These are phyloP conservation scores for Macrobrachium rosenbergii DNA, from an alignment of 1,140 invertebrate genomes.

Conservation along the genomic window DNA sequence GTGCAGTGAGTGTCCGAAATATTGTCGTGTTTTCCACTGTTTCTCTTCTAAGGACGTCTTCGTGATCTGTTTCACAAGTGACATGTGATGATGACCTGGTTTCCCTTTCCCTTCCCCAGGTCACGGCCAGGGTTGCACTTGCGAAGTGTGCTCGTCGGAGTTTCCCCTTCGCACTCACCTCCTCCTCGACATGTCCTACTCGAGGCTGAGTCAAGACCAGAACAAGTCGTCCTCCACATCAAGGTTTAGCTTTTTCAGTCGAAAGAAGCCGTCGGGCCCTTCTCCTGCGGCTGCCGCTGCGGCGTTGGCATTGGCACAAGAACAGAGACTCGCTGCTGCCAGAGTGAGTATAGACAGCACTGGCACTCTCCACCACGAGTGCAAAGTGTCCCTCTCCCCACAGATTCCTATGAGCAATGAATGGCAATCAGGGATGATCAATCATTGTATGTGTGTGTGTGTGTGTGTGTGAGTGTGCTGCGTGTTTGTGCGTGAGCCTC, in stretches of 20 bases:
- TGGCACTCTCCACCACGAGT: background rate
- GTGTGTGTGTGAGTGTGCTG: no score
- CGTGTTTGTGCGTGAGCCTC: no score
- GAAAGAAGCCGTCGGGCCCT: slow-evolving; percentile 51
- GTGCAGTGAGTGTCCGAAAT: no score
- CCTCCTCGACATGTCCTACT: slow-evolving; percentile 65
- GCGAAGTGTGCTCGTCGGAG: slow-evolving; percentile 60
- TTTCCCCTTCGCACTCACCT: slow-evolving; percentile 64
- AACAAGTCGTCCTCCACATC: slow-evolving; percentile 42
- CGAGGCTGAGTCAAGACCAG: slow-evolving; percentile 39
- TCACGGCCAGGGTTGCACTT: slow-evolving; percentile 61
- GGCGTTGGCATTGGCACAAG: slow-evolving; percentile 36
- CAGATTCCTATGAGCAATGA: no score
- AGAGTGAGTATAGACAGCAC: slow-evolving; percentile 34
- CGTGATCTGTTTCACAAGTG: background rate
- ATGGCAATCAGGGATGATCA: no score
- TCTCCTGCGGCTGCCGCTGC: slow-evolving; percentile 43
- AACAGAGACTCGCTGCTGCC: slow-evolving; percentile 35
- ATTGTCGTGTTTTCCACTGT: slow-evolving; percentile 3
- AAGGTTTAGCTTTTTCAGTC: slow-evolving; percentile 61
- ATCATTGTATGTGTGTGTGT: no score
- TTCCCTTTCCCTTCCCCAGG: slow-evolving; percentile 38
- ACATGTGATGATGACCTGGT: background rate
- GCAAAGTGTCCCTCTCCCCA: no score
- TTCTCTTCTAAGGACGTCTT: background rate